These are phyloP conservation scores for Micrasema minimum DNA, from an alignment of 1,140 invertebrate genomes.

Conservation along the genomic window DNA sequence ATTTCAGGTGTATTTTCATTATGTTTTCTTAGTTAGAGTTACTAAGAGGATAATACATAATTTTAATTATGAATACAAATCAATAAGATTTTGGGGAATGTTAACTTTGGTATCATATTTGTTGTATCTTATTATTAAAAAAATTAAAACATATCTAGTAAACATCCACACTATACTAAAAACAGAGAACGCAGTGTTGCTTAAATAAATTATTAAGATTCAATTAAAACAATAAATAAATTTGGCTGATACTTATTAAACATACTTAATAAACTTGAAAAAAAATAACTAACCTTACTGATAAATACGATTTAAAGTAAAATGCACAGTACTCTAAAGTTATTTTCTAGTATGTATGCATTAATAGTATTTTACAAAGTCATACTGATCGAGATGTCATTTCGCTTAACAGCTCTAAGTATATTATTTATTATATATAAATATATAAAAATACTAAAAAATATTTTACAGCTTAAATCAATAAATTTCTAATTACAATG, in stretches of 20 bases:
- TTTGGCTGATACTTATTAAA: constrained; percentile 46
- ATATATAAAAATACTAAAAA: constrained; percentile 39
- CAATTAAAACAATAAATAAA: constrained; percentile 54
- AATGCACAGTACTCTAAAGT: constrained; percentile 11
- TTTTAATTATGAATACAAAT: constrained; percentile 28
- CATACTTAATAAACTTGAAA: constrained; percentile 38
- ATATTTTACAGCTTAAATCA: constrained; percentile 38
- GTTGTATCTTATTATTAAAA: constrained; percentile 54
- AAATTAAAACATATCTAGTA: constrained; percentile 33
- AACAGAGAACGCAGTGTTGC: constrained; percentile 33
- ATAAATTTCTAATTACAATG: constrained; percentile 11
- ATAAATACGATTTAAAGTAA: constrained; percentile 22
- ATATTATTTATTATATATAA: constrained; percentile 22
- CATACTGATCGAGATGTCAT: constrained; percentile 32
- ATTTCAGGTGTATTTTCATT: constrained; percentile 27
- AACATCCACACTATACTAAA: constrained; percentile 36
- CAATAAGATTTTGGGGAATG: constrained; percentile 59
- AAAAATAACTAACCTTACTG: constrained; percentile 32
- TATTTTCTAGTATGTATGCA: constrained; percentile 19
- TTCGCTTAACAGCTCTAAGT: constrained; percentile 28
- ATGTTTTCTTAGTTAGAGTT: constrained; percentile 8
- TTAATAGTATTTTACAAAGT: constrained; percentile 18
- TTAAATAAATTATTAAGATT: constrained; percentile 38
- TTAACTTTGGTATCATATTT: constrained; percentile 66
- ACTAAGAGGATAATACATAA: constrained; percentile 27